phyloP scores from a whole-genome alignment of 2,888 invertebrate genomes.

The Nasonia oneida region DNA sequence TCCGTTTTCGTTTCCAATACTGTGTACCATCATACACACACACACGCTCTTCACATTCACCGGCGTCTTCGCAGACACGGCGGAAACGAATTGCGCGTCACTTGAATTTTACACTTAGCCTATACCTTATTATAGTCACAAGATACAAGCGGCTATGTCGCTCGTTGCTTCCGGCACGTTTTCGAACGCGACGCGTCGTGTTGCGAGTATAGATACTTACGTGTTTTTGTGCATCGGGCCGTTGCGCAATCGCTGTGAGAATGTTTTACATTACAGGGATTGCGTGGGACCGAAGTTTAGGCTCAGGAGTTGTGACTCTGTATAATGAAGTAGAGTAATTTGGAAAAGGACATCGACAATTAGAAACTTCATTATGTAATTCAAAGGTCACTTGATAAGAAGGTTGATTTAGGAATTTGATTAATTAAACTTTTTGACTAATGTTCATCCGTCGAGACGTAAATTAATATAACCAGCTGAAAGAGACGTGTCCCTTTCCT shows the following conservation, averaged over 20 bases:
- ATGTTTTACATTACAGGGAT: background rate
- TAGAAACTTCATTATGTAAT: too few relatives aligned
- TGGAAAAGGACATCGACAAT: background rate
- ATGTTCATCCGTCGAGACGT: too few relatives aligned
- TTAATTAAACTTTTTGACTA: too few relatives aligned
- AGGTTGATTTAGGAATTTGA: too few relatives aligned
- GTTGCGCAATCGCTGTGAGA: conserved; percentile 7
- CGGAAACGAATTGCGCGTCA: conserved; percentile 4
- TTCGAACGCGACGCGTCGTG: background rate
- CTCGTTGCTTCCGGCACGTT: conserved; percentile 1
- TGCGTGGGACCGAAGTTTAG: background rate
- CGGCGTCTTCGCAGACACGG: background rate
- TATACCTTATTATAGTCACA: too few relatives aligned
- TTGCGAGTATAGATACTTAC: background rate
- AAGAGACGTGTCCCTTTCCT: background rate
- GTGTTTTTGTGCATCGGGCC: background rate
- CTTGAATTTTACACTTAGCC: background rate
- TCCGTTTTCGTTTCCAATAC: background rate
- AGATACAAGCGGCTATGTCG: background rate
- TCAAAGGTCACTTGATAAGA: too few relatives aligned
- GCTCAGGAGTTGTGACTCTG: background rate
- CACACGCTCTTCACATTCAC: background rate
- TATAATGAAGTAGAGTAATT: background rate
- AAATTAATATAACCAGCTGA: background rate
- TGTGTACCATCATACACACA: background rate